Conservation (phyloP, 2,113 vertebrate genomes). For the Hippocampus comes region DNA sequence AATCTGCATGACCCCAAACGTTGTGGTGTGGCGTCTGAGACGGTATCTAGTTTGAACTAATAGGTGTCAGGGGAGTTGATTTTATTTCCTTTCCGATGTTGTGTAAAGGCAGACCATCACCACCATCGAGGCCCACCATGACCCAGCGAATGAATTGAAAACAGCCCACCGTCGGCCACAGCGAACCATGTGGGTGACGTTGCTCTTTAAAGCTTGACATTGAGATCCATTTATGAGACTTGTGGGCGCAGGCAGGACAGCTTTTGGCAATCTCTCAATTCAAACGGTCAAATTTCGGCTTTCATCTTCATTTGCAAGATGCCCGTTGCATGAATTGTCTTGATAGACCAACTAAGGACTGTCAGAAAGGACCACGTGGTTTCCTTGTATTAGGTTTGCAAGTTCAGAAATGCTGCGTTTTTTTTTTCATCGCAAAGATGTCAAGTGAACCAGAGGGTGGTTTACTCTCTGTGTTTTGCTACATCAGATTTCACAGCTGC, state of each 20-base stretch:
- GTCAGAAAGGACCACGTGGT: slow-evolving; percentile 3
- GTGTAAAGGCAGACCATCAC: slow-evolving; percentile 8
- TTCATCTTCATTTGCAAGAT: slow-evolving; percentile 22
- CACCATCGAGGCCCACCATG: slow-evolving; percentile 10
- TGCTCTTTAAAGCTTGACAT: slow-evolving; percentile 52
- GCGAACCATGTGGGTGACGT: slow-evolving; percentile 47
- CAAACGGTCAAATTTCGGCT: neutral
- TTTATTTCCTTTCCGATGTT: neutral
- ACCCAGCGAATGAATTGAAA: slow-evolving; percentile 34
- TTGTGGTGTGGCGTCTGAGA: neutral
- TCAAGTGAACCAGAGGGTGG: slow-evolving; percentile 28
- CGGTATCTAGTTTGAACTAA: neutral
- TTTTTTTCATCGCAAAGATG: slow-evolving; percentile 7
- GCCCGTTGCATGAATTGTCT: slow-evolving; percentile 28
- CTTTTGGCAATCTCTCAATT: slow-evolving; percentile 60
- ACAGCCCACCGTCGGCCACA: slow-evolving; percentile 36
- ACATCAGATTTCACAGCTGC: slow-evolving; percentile 64
- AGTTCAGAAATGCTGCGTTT: slow-evolving; percentile 16
- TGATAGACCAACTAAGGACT: slow-evolving; percentile 13
- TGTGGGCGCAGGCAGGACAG: slow-evolving; percentile 56
- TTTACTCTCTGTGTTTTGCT: slow-evolving; percentile 50
- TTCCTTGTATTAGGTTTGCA: neutral
- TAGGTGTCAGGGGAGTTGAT: neutral
- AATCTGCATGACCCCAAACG: neutral
- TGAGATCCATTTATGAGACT: slow-evolving; percentile 58